Base-by-base conservation (phyloP, 1,140 invertebrate genomes). In the Kradibia gibbosae region DNA sequence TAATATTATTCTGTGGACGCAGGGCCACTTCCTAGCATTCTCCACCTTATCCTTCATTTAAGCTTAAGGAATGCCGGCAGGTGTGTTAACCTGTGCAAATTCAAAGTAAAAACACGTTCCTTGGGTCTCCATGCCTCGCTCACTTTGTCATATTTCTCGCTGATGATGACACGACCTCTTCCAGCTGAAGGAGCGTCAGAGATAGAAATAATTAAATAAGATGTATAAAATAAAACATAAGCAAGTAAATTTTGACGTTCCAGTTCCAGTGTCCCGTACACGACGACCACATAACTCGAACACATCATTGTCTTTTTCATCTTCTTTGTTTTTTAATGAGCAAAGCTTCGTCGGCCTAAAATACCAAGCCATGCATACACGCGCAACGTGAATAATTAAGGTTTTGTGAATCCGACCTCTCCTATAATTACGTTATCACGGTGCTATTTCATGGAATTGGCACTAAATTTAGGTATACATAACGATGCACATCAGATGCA, bases 11-110 rank as follows among this genome's bases (percentile, higher is more conserved):
- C 72, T 78, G 78, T 57, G 50, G 62, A 78, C 74, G 76, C 80
- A 71, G 36, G 71, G 70, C 83, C 65, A 60, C 55, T 75, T 70
- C 79, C 67, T 60, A 73, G 70, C 79, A 60, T 34, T 75, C 75
- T 75, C 67, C 70, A 60, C 77, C 45, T 39, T 42, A 15, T 34
- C 13, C 57, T 17, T 65, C 15, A n/a, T 25, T 17, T 67, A 25
- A 78, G 82, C 81, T 85, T 87, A 87, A 84, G 72, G 85, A 86
- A 88, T 85, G 84, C 83, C 86, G 65, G 86, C 89, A 90, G 89
- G 88, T 90, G 89, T 88, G 88, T 85, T 86, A 89, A 87, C 87
- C 76, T 50, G 62, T 48, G 79, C 65, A n/a, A 53, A 55, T 78
- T 42, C 80, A 81, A 84, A 81, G 85, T 85, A 85, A 84, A 83